A percentile compares a stretch with the other conserved stretches of the same genome.
These are phyloP conservation scores for Ptychochromis oligacanthus DNA, from an alignment of 2,113 vertebrate genomes.

Conservation along the genomic window DNA sequence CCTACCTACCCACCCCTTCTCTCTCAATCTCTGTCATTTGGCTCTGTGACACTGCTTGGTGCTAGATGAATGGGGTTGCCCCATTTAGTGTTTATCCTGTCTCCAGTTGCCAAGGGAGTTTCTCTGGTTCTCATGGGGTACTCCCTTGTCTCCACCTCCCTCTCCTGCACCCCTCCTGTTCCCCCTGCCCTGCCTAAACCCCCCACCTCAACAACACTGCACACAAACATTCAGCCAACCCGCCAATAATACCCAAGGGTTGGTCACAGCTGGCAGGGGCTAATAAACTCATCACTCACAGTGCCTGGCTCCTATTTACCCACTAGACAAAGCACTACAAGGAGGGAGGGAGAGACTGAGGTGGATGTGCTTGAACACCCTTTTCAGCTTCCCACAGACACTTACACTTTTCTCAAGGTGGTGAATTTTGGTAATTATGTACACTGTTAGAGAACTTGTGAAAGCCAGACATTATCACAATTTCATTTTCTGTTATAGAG, in stretches of 20 bases:
- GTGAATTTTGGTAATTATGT: background rate
- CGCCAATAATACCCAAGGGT: constrained; percentile 66
- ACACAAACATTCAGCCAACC: constrained; percentile 17
- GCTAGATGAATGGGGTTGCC: constrained; percentile 58
- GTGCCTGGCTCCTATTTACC: constrained; percentile 61
- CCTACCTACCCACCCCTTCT: background rate
- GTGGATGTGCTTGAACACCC: constrained; percentile 19
- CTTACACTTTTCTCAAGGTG: background rate
- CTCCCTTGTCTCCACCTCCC: constrained; percentile 39
- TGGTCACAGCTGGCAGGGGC: constrained; percentile 78
- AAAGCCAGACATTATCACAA: background rate
- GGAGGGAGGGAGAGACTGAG: background rate
- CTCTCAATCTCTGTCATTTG: constrained; percentile 43
- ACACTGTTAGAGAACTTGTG: background rate
- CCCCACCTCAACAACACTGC: constrained; percentile 8
- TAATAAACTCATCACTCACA: constrained; percentile 82
- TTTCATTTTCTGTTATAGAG: background rate
- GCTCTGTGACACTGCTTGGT: constrained; percentile 40
- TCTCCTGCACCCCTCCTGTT: constrained; percentile 5
- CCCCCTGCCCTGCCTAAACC: background rate
- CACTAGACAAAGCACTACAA: constrained; percentile 50
- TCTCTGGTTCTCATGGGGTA: constrained; percentile 69
- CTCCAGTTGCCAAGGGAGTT: constrained; percentile 75
- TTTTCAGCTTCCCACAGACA: constrained; percentile 10
- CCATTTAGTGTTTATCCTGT: constrained; percentile 67